Percentiles rank a stretch among this genome's conserved stretches.
These are phyloP conservation scores for Mola mola DNA, from an alignment of 2,113 vertebrate species.

Conservation along the genomic window DNA sequence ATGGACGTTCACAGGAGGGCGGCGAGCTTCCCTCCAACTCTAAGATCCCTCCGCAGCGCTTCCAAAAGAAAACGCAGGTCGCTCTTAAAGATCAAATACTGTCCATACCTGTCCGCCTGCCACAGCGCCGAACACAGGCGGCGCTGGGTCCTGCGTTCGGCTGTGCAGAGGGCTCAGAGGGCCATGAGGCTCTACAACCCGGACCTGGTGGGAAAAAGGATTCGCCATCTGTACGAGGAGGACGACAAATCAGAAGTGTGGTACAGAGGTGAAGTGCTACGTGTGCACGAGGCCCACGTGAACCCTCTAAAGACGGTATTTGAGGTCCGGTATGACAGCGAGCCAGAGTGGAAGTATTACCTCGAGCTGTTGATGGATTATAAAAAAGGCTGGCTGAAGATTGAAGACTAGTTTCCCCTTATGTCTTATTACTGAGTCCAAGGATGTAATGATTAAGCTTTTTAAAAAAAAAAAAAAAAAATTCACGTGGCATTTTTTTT, in stretches of 20 bases:
- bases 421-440: not conserved
- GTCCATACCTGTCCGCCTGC: slow-evolving; percentile 70
- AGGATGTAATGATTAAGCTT: too few relatives aligned
- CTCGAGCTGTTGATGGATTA: slow-evolving; percentile 83
- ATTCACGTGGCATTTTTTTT: not conserved
- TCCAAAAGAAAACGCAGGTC: slow-evolving; percentile 63
- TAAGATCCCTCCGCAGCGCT: slow-evolving; percentile 47
- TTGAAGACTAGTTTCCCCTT: slow-evolving; percentile 72
- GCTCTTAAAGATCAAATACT: slow-evolving; percentile 76
- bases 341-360: slow-evolving; percentile 85
- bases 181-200: slow-evolving; percentile 73
- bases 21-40: slow-evolving; percentile 26
- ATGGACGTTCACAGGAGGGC: slow-evolving; percentile 4
- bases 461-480: too few relatives aligned
- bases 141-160: slow-evolving; percentile 77
- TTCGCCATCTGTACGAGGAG: slow-evolving; percentile 86
- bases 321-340: slow-evolving; percentile 85
- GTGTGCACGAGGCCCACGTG: slow-evolving; percentile 71
- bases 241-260: slow-evolving; percentile 84
- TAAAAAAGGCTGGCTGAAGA: slow-evolving; percentile 82
- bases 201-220: slow-evolving; percentile 84
- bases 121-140: slow-evolving; percentile 65
- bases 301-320: slow-evolving; percentile 83
- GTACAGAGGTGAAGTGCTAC: slow-evolving; percentile 81
- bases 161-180: slow-evolving; percentile 53